Base-by-base conservation (phyloP, 2,888 invertebrate genomes). In the Orthosia cruda region DNA sequence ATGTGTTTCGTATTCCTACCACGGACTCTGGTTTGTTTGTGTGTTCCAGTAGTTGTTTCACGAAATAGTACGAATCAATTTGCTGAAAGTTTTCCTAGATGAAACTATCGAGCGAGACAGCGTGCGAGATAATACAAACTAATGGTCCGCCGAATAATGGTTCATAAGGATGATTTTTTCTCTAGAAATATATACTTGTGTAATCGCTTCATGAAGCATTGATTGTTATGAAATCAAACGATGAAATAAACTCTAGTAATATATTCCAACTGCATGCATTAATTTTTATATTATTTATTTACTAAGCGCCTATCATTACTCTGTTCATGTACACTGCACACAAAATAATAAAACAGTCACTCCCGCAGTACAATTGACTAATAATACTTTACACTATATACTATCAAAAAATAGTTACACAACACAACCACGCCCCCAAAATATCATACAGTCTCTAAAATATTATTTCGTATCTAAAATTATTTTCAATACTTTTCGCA, bases 1-100 rank as follows among this genome's bases (percentile, higher is more conserved):
- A 73, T 63, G 69, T 83, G 73, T 63, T 71, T 49, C 57, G 59
- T 81, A 72, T 72, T 81, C 71, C 55, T 69, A 68, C 78, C 73
- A 64, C 55, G 47, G 23, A 64, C 52, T 52, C 45, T 72, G 72
- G 72, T 71, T 81, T 76, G 81, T 70, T 67, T 59, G 68, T 62
- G 50, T 57, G 18, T 50, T 54, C 45, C 13, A 58, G 59, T n/a
- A 67, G 32, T 15, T 52, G 57, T 40, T 18, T 52, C 54, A 57
- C 50, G 40, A 40, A 74, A 55, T 63, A 55, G 49, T 63, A 64
- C 40, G 61, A 77, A 70, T 62, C 75, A 70, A 76, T 77, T 77
- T 62, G 26, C 62, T 62, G 55, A 1, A 57, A 77, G 50, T 71
- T 77, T n/a, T 50, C 57, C 15, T 69, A 69, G 26, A 20, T 20